A percentile compares a stretch with the other conserved stretches of the same genome.
phyloP scores from a whole-genome alignment of 2,888 invertebrate genomes.

The Hedya salicella region DNA sequence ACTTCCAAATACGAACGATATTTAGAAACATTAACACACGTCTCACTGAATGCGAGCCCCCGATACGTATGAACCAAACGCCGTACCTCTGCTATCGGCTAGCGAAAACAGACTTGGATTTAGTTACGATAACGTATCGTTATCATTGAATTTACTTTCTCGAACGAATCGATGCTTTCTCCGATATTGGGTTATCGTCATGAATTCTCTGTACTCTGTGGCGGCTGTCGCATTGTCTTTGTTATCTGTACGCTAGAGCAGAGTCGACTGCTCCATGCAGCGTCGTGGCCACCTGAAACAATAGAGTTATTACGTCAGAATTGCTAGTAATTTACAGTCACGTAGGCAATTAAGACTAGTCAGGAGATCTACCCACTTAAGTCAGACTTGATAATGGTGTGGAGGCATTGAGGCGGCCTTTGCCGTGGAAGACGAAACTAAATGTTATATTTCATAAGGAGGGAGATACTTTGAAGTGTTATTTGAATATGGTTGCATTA shows the following conservation, averaged over 20 bases:
- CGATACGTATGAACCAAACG: conserved; percentile 45
- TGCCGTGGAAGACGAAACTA: conserved; percentile 22
- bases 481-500: conserved; percentile 1
- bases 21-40: conserved; percentile 62
- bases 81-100: conserved; percentile 62
- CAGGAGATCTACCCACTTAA: conserved; percentile 26
- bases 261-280: conserved; percentile 79
- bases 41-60: conserved; percentile 45
- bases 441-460: conserved; percentile 25
- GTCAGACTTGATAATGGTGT: conserved; percentile 6
- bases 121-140: conserved; percentile 57
- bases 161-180: conserved; percentile 43
- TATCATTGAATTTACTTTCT: conserved; percentile 66
- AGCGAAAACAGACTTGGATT: conserved; percentile 65
- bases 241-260: conserved; percentile 38
- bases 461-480: neutral
- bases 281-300: conserved; percentile 79
- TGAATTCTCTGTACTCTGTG: conserved; percentile 43
- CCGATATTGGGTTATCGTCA: conserved; percentile 49
- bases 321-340: conserved; percentile 53
- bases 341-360: conserved; percentile 50
- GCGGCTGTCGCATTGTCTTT: conserved; percentile 28
- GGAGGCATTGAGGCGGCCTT: conserved; percentile 21
- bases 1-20: conserved; percentile 57
- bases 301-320: conserved; percentile 62